These are phyloP conservation scores for Varecia variegata DNA, from an alignment of 2,797 vertebrate species.

Conservation along the genomic window DNA sequence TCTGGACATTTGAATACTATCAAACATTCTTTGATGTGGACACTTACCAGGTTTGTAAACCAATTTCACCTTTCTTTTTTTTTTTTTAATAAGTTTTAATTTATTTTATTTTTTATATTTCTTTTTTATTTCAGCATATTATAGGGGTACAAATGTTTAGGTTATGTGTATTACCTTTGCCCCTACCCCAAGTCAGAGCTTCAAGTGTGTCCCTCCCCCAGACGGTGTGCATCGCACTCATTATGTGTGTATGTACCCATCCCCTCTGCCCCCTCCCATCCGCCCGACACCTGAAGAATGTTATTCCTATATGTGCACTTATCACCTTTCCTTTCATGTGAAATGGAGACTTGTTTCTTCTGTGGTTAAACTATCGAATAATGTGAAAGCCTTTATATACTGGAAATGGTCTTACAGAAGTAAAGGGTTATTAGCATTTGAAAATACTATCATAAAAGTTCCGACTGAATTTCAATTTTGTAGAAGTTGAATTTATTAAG, in stretches of 20 bases:
- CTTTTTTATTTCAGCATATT: too few relatives aligned
- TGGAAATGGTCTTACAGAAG: not conserved
- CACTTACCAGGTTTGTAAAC: conserved; percentile 90
- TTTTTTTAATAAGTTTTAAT: too few relatives aligned
- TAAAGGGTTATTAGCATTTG: not conserved
- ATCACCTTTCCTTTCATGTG: not conserved
- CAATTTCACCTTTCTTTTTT: not conserved
- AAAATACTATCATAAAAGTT: not conserved
- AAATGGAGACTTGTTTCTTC: not conserved
- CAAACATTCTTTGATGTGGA: conserved; percentile 97
- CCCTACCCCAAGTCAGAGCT: too few relatives aligned
- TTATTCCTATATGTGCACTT: too few relatives aligned
- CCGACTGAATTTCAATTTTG: not conserved
- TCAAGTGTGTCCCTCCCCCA: too few relatives aligned
- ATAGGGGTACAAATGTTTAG: too few relatives aligned
- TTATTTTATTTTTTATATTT: too few relatives aligned
- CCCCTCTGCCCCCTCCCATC: too few relatives aligned
- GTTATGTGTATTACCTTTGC: too few relatives aligned
- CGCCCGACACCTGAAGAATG: too few relatives aligned
- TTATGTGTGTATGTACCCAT: too few relatives aligned
- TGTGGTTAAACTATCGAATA: not conserved
- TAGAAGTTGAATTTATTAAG: conserved; percentile 29
- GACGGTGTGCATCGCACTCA: too few relatives aligned
- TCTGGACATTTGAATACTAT: conserved; percentile 99
- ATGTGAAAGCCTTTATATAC: not conserved